Percentiles rank a stretch among this genome's conserved stretches.
These are phyloP conservation scores for Diachasma alloeum DNA, from an alignment of 1,140 invertebrate species.

Conservation along the genomic window DNA sequence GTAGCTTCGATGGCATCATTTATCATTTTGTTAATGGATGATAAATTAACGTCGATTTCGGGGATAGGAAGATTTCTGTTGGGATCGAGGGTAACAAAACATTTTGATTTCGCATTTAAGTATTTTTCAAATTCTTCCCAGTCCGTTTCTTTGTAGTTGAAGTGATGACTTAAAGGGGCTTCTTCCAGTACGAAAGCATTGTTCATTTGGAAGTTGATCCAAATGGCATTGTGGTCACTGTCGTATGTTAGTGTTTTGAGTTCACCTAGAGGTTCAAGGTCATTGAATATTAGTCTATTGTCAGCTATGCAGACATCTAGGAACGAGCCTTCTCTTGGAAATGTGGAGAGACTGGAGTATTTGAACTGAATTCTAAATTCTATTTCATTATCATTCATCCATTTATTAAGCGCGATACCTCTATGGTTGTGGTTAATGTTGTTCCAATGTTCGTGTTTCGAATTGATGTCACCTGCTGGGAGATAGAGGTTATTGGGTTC, in stretches of 20 bases:
- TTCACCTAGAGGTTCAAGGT: slow-evolving; percentile 1
- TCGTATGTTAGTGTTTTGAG: slow-evolving; percentile 23
- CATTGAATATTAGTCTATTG: slow-evolving; percentile 9
- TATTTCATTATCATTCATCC: slow-evolving; percentile 23
- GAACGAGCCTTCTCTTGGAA: slow-evolving; percentile 17
- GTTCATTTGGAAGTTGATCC: neutral
- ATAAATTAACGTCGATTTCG: too few relatives aligned
- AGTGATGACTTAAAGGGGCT: neutral
- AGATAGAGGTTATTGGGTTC: slow-evolving; percentile 30
- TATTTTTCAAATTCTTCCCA: slow-evolving; percentile 4
- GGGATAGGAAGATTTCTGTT: slow-evolving; percentile 5
- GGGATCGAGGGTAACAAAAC: neutral
- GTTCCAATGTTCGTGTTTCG: slow-evolving; percentile 29
- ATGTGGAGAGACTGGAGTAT: slow-evolving; percentile 29
- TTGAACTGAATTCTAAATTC: slow-evolving; percentile 25
- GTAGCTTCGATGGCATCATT: too few relatives aligned
- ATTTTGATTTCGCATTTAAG: neutral
- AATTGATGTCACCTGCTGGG: slow-evolving; percentile 40
- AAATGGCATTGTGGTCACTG: slow-evolving; percentile 33
- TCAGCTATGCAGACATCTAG: slow-evolving; percentile 35
- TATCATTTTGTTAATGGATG: neutral
- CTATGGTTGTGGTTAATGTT: slow-evolving; percentile 21
- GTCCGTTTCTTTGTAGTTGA: neutral
- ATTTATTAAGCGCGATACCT: slow-evolving; percentile 25
- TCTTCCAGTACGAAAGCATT: neutral